Conservation (phyloP, 2,888 invertebrate species). For the Cremastinae sp. region DNA sequence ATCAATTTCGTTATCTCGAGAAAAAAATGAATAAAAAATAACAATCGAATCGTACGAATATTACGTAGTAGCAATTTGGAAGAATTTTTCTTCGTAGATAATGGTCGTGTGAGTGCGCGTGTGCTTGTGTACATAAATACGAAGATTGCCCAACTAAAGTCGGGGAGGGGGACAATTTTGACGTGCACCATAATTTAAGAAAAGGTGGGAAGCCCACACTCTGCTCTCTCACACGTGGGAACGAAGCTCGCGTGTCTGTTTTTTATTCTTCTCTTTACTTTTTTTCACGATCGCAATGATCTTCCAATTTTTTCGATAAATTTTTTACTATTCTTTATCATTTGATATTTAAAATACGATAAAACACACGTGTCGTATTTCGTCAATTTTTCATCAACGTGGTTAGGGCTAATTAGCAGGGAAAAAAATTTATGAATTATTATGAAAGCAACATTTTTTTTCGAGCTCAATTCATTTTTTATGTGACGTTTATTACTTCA, state of each 20-base stretch:
- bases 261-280: slow-evolving; percentile 38
- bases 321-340: too few species aligned
- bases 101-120: neutral
- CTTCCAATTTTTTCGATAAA: neutral
- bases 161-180: slow-evolving; percentile 61
- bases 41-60: neutral
- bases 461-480: too few species aligned
- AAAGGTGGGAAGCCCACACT: slow-evolving; percentile 54
- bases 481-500: too few species aligned
- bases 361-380: too few species aligned
- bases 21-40: neutral
- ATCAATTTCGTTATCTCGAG: too few species aligned
- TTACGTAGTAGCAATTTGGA: neutral
- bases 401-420: too few species aligned
- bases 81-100: too few species aligned
- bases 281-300: slow-evolving; percentile 42
- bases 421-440: too few species aligned
- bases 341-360: too few species aligned
- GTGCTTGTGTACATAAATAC: neutral
- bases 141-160: slow-evolving; percentile 55
- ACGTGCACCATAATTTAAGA: slow-evolving; percentile 61
- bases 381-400: neutral
- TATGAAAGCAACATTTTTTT: too few species aligned
- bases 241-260: slow-evolving; percentile 55
- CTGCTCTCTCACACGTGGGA: slow-evolving; percentile 57